Evolutionary conservation across 1,140 invertebrate genomes (phyloP), one percentile per base, ranked within the genome.

Genomic region (Venturia canescens): DNA sequence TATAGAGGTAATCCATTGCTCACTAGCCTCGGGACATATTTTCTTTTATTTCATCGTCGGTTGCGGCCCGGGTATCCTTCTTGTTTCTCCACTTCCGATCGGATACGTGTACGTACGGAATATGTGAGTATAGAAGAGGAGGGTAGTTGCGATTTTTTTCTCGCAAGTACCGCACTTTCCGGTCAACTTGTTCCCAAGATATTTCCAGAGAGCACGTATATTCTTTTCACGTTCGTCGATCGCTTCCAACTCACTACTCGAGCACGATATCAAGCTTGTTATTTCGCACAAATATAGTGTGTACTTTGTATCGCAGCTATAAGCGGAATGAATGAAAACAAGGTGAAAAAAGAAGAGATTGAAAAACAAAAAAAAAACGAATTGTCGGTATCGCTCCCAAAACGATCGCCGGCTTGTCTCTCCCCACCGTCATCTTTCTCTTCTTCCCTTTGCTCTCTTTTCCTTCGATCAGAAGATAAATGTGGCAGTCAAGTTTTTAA

Each of bases 151-250:
- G 71, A 74, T 74, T 53, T 74, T 74, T 53, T 13, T 38, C 31
- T 15, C 9, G 26, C 44, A 48, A 53, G 26, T 48, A 23, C 71
- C 5, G 21, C 34, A n/a, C 71, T 48, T 74, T 74, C 6, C 29
- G 60, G 11, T 9, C 21, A 23, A 69, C 13, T 29, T 53, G 60
- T 34, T 26, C 18, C 13, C 13, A 1, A 4, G 21, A 44, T 74
- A 71, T 34, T n/a, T 48, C 5, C 18, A 26, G n/a, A 15, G 60
- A 66, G 3, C 53, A 77, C 53, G 71, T 27, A 75, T 26, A 80
- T 80, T 80, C 72, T 9, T 67, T 80, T 66, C 72, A 80, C 79
- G 79, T 80, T 69, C 79, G 31, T 74, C 60, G 75, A 80, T 80
- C 50, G 71, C 57, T 75, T 63, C 76, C 70, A 26, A 76, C 26